Conservation (phyloP, 2,797 vertebrate genomes). For the Liasis olivaceus region DNA sequence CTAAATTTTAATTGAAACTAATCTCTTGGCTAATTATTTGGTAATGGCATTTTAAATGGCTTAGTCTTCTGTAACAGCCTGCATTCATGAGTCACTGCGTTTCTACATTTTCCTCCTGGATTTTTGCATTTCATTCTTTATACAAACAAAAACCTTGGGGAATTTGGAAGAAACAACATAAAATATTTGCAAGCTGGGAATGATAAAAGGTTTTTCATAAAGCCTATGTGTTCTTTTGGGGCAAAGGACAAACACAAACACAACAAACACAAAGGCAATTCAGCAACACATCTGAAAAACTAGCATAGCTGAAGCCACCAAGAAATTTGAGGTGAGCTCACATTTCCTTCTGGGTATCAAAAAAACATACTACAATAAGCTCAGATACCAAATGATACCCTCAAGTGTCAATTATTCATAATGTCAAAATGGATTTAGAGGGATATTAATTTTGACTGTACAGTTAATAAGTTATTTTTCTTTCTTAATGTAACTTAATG, state of each 20-base stretch:
- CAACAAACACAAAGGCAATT: background rate
- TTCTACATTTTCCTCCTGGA: background rate
- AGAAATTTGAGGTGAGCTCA: background rate
- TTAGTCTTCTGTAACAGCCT: constrained; percentile 1
- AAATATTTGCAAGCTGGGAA: background rate
- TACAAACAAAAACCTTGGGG: background rate
- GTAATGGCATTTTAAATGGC: background rate
- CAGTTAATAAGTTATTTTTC: background rate
- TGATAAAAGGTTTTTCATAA: background rate
- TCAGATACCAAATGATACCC: background rate
- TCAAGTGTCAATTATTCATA: background rate
- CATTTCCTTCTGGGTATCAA: background rate
- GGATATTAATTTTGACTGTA: background rate
- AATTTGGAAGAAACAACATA: background rate
- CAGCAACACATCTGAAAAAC: background rate
- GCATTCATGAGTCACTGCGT: background rate
- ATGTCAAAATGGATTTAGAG: background rate
- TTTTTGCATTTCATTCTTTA: background rate
- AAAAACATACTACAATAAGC: background rate
- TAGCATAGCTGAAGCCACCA: background rate
- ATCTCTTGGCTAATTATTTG: constrained; percentile 22
- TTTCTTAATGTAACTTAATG: background rate
- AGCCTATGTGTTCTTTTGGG: background rate
- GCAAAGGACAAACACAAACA: background rate
- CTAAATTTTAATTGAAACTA: constrained; percentile 45